Base-by-base conservation (phyloP, 2,888 invertebrate genomes). In the Antitype chi region DNA sequence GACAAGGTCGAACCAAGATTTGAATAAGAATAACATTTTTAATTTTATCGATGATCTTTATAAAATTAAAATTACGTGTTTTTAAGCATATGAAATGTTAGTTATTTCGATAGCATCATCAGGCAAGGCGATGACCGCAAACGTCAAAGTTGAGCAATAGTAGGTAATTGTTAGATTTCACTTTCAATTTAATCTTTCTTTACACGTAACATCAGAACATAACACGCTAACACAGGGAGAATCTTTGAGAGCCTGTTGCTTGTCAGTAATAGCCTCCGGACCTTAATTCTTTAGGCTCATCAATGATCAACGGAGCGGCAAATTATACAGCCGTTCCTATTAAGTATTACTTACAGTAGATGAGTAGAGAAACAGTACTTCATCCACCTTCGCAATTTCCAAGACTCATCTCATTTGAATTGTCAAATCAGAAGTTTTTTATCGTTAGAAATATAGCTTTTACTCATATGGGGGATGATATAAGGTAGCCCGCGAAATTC, bases 1-100 rank as follows among this genome's bases (percentile, higher is more conserved):
- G 89, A 87, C 92, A 91, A 94, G 94, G 94, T 90, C 92, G 87
- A 85, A 89, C 53, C 88, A 86, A 90, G 89, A 89, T 88, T 91
- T 89, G 89, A 89, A 91, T 89, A 89, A 89, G 70, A 74, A 62
- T 32, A 55, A 69, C 49, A 67, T 88, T 89, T 89, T 89, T 88
- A 89, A 87, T 88, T 86, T 86, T 80, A 84, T 81, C 83, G 77
- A 49, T 84, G 66, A 70, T 73, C 62, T 66, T 47, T 69, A 66
- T 47, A 81, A 55, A 74, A 79, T 43, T 25, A 1, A 25, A 53
- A 60, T 74, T 55, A 32, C 43, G 23, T 32, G 47, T 73, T 67
- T 62, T 23, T 62, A 57, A 38, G n/a, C 25, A 11, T 52, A 59
- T 9, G 8, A 55, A 69, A 74, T 53, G n/a, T 64, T 32, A 47